Evolutionary conservation across 1,140 invertebrate species (phyloP).

Genomic region (Pararge aegeria): DNA sequence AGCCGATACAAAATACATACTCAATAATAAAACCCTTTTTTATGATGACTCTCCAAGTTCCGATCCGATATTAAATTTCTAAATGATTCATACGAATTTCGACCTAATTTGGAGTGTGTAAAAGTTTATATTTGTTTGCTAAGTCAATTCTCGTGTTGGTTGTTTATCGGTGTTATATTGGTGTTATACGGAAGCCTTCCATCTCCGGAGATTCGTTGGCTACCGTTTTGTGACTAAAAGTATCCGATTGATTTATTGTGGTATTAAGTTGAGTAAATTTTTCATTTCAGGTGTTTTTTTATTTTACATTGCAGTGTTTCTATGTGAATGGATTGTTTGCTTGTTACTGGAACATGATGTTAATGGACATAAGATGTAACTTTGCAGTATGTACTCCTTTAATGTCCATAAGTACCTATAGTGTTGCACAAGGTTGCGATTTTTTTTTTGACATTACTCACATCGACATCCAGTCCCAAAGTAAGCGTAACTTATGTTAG

Average conservation of each 20-base stretch:
- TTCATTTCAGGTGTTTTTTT: neutral
- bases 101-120: neutral
- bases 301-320: too few species aligned
- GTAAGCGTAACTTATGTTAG: too few species aligned
- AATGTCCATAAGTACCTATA: too few species aligned
- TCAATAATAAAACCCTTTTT: slow-evolving; percentile 8
- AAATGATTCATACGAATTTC: neutral
- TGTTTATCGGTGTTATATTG: slow-evolving; percentile 6
- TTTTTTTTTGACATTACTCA: too few species aligned
- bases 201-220: slow-evolving; percentile 2
- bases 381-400: too few species aligned
- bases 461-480: too few species aligned
- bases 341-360: too few species aligned
- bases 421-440: too few species aligned
- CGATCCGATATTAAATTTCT: slow-evolving; percentile 2
- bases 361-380: too few species aligned
- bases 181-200: slow-evolving; percentile 6
- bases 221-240: slow-evolving; percentile 5
- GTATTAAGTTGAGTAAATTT: neutral
- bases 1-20: slow-evolving; percentile 9
- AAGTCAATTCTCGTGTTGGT: neutral
- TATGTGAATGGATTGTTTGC: too few species aligned
- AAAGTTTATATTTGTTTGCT: slow-evolving; percentile 1
- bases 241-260: slow-evolving; percentile 2
- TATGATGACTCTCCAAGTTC: slow-evolving; percentile 10